Base-by-base conservation (phyloP, 2,113 vertebrate genomes). In the Centropus unirufus region DNA sequence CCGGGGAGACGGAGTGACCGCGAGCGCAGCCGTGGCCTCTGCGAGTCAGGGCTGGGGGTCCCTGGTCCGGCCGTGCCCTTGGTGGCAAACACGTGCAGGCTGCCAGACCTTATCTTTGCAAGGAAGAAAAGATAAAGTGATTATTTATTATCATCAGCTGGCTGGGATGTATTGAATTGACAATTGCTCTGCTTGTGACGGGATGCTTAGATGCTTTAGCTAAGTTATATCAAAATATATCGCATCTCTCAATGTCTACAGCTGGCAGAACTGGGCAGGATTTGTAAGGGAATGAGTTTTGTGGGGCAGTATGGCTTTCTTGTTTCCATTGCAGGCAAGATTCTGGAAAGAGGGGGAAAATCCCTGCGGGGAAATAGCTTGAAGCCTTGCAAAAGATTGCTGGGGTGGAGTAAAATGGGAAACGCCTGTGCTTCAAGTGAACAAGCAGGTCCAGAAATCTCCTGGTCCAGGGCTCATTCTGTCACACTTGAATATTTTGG, bases 161-260 rank as follows among this genome's bases (percentile, higher is more conserved):
- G 46, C 40, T 14, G 9, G 44, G 52, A 9, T 5, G 14, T 13
- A 6, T 8, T 20, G 85, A 44, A 11, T 2, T 30, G 51, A 16
- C 32, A 5, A 7, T 13, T 0, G 32, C 52, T 9, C 1, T 3
- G 26, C n/a, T 42, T 11, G 51, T 0, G 2, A 26, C 49, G 14
- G 77, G 59, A 14, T 23, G 63, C 69, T 55, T 2, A 16, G 49
- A 34, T 11, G 39, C 0, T 2, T 8, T 52, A 30, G 61, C 46
- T 9, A 14, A 54, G 34, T 16, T n/a, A 3, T 3, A 27, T 23
- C 46, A 13, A 44, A 72, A 18, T 21, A 11, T 40, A 74, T 32
- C 34, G 58, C 62, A 8, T 17, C 64, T 47, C 13, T 55, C 42
- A 26, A 5, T 23, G 2, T 11, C 58, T 21, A 6, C 29, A 12